Conservation (phyloP, 2,888 invertebrate genomes). For the Iphiclides podalirius region DNA sequence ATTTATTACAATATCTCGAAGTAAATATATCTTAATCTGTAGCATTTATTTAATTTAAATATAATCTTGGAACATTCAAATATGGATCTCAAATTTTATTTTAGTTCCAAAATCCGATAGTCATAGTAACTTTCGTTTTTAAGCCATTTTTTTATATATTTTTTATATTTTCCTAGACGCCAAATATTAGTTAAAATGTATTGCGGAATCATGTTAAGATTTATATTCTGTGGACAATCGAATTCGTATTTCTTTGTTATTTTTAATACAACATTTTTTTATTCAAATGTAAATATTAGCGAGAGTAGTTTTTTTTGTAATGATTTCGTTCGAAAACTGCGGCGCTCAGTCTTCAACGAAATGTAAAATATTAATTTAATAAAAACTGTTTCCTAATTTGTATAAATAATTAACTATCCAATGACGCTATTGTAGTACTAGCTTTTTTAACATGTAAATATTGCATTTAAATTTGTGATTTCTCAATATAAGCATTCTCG, state of each 20-base stretch:
- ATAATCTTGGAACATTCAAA: slow-evolving; percentile 41
- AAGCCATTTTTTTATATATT: slow-evolving; percentile 45
- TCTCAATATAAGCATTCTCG: slow-evolving; percentile 48
- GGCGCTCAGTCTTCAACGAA: slow-evolving; percentile 56
- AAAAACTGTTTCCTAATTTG: slow-evolving; percentile 44
- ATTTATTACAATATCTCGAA: slow-evolving; percentile 55
- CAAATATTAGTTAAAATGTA: slow-evolving; percentile 73
- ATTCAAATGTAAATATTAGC: slow-evolving; percentile 43
- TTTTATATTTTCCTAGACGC: slow-evolving; percentile 57
- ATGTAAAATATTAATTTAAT: slow-evolving; percentile 39
- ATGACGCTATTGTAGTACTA: slow-evolving; percentile 42
- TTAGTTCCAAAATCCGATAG: slow-evolving; percentile 75
- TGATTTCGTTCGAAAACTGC: slow-evolving; percentile 41
- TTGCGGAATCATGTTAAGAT: slow-evolving; percentile 26
- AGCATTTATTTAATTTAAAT: slow-evolving; percentile 44
- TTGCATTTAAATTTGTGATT: slow-evolving; percentile 76
- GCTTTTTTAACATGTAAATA: slow-evolving; percentile 60
- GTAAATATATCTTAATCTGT: slow-evolving; percentile 33
- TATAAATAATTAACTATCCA: slow-evolving; percentile 39
- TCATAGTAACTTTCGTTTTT: slow-evolving; percentile 54
- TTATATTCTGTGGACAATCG: slow-evolving; percentile 16
- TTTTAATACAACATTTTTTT: slow-evolving; percentile 38
- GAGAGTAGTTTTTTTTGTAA: slow-evolving; percentile 43
- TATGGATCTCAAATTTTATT: slow-evolving; percentile 71
- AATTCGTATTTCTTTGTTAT: slow-evolving; percentile 34